Evolutionary conservation across 2,797 vertebrate genomes (phyloP), one percentile per base, ranked within the genome.

Genomic region (Alca torda): DNA sequence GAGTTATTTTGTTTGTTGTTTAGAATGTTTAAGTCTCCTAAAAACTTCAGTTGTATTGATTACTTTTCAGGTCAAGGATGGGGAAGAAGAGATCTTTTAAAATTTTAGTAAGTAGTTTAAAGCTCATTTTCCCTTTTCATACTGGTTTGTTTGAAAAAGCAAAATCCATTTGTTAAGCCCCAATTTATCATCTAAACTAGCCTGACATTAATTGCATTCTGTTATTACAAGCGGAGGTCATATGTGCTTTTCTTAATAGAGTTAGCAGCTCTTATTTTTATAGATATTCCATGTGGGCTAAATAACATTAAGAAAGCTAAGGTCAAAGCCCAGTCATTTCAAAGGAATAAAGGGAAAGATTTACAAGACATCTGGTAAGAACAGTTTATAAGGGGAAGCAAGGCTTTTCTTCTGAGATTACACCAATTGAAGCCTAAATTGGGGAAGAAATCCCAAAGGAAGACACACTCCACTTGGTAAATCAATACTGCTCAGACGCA

Each of bases 121-220:
- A 96, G 84, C 53, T 95, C 63, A 50, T 95, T 92, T 96, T 93
- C 76, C 65, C 64, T 86, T 93, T 93, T 95, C 65, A 79, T 56
- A 87, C 35, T 51, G 25, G 45, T 91, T 21, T 87, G 77, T 92
- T 95, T 88, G 73, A 85, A 97, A 97, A 95, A 90, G 61, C 33
- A 95, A 96, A 97, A 97, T 70, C 76, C 46, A 96, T 96, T 96
- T 96, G 70, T 97, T 87, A 94, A n/a, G 26, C 63, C 50, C 8
- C 43, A 96, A 94, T 98, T 97, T 95, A 96, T 97, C 97, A 96
- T 60, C 83, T 95, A 93, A 96, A 95, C 1, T 13, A 88, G 70
- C n/a, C 67, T 96, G 95, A 97, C 95, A 86, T 96, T 97, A 97
- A 98, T 96, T 97, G 95, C 83, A 83, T 95, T 97, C 94, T 96